A percentile compares a stretch with the other conserved stretches of the same genome.
These are phyloP conservation scores for Diarsia mendica DNA, from an alignment of 2,888 invertebrate genomes.

Conservation along the genomic window DNA sequence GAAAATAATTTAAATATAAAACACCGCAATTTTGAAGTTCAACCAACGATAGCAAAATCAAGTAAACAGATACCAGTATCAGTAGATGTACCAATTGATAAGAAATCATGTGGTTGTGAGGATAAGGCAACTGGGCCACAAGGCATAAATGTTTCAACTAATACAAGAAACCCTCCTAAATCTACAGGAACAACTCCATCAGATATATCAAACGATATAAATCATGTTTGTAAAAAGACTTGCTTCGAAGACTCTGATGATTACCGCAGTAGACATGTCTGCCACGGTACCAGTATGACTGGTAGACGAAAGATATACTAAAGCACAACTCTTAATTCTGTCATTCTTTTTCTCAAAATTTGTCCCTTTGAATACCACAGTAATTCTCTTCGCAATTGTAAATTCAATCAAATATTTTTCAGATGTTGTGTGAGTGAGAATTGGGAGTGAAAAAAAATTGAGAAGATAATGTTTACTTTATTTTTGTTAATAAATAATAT, in stretches of 20 bases:
- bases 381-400: background rate
- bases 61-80: slow-evolving; percentile 36
- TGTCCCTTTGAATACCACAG: background rate
- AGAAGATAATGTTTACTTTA: slow-evolving; percentile 42
- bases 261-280: slow-evolving; percentile 21
- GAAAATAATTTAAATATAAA: slow-evolving; percentile 49
- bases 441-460: slow-evolving; percentile 20
- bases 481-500: slow-evolving; percentile 44
- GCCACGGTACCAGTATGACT: background rate
- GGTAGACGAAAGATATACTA: background rate
- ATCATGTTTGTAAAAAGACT: background rate
- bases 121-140: slow-evolving; percentile 30
- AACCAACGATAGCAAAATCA: slow-evolving; percentile 50
- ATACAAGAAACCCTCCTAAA: slow-evolving; percentile 71
- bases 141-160: slow-evolving; percentile 67
- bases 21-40: slow-evolving; percentile 58
- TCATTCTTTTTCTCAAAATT: background rate
- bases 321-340: background rate
- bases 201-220: slow-evolving; percentile 13
- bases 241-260: slow-evolving; percentile 8
- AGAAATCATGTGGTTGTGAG: slow-evolving; percentile 16
- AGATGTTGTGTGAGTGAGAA: slow-evolving; percentile 50
- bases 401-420: slow-evolving; percentile 50
- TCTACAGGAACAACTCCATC: slow-evolving; percentile 66
- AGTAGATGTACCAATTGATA: slow-evolving; percentile 24